These are phyloP conservation scores for Peromyscus eremicus DNA, from an alignment of 2,797 vertebrate species.

Conservation along the genomic window DNA sequence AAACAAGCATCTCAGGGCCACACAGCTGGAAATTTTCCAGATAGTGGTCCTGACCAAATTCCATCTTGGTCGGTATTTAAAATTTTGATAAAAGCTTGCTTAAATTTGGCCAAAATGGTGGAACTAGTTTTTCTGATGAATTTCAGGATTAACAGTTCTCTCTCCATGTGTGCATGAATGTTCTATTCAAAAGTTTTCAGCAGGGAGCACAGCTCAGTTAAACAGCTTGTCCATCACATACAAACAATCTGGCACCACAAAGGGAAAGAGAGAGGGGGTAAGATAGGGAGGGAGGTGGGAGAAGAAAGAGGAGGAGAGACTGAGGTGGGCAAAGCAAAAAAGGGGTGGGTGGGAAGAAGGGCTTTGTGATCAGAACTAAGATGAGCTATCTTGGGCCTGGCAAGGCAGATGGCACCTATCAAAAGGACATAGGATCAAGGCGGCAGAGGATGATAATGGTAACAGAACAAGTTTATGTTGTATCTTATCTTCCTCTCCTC, in stretches of 20 bases:
- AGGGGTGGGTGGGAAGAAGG: neutral
- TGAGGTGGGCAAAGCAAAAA: neutral
- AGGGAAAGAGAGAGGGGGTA: neutral
- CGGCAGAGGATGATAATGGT: slow-evolving; percentile 84
- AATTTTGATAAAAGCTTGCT: no score
- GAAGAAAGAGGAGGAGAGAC: no score
- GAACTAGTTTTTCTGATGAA: no score
- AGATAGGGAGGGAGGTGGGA: no score
- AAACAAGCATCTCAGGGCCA: no score
- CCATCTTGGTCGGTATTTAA: no score
- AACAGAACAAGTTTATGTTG: slow-evolving; percentile 86
- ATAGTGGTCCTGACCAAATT: no score
- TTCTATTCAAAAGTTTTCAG: neutral
- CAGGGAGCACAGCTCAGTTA: neutral
- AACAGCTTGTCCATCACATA: neutral
- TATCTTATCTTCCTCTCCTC: slow-evolving; percentile 54
- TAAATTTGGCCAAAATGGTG: no score
- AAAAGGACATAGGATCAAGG: slow-evolving; percentile 87
- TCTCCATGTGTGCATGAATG: slow-evolving; percentile 6
- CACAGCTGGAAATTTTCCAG: no score
- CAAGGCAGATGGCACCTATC: slow-evolving; percentile 84
- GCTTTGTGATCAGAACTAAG: neutral
- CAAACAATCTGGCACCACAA: no score
- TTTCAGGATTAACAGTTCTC: neutral
- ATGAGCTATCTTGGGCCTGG: neutral